Evolutionary conservation across 2,113 vertebrate genomes (phyloP), one percentile per base, ranked within the genome.

Genomic region (Glaucidium brasilianum): DNA sequence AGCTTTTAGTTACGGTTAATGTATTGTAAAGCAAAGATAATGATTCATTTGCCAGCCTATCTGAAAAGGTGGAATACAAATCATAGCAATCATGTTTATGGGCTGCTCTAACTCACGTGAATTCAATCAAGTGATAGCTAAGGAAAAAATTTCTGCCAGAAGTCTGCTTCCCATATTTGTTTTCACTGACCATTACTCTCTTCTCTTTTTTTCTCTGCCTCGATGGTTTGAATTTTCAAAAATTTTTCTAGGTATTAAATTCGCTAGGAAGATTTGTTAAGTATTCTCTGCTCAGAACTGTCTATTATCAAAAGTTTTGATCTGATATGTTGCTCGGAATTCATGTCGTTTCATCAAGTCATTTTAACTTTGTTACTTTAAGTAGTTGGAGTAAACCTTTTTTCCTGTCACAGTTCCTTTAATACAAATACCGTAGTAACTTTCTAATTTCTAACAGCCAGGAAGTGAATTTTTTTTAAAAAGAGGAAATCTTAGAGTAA

Each of bases 81-180:
- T 89, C 0, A 0, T 16, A 88, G 41, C 37, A 69, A 5, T 96
- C 0, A 0, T 69, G 32, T 75, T 94, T 85, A 58, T 66, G 69
- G 73, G 62, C 43, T 85, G 50, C 45, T 87, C 7, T 80, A 72
- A 49, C 37, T 91, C 22, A 7, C 3, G 14, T 56, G 45, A 69
- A 62, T 82, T 89, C 35, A 58, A 1, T 72, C 29, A 84, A 68
- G 35, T 56, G 64, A 64, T 84, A 56, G 35, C 43, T 67, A 39
- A 92, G 85, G 39, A 74, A 73, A 73, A 69, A 62, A 39, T 27
- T 63, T 66, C 25, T 75, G 7, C 56, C 47, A 4, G 25, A 83
- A 55, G 34, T 84, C 49, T n/a, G 12, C 23, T 89, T 10, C 12
- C n/a, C 59, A 0, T 80, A 16, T 85, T 71, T 87, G 23, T 73